Evolutionary conservation across 2,888 invertebrate species (phyloP), one percentile per base, ranked within the genome.

Genomic region (Labia minor): DNA sequence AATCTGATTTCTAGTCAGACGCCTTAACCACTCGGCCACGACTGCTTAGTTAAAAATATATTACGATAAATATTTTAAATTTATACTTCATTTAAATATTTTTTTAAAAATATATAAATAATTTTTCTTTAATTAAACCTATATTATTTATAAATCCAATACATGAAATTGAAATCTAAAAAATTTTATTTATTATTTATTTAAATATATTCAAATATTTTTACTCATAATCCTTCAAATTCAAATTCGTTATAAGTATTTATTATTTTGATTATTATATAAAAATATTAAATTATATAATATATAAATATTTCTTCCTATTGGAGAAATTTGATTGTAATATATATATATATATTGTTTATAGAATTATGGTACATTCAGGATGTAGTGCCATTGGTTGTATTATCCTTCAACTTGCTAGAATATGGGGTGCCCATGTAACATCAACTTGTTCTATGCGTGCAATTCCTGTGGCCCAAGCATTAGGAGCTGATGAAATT

Each of bases 331-430:
- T n/a, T n/a, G n/a, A n/a, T n/a, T n/a, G n/a, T n/a, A n/a, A n/a
- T n/a, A n/a, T n/a, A n/a, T n/a, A n/a, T n/a, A n/a, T n/a, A n/a
- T n/a, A n/a, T n/a, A n/a, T n/a, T n/a, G n/a, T 67, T 67, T 63
- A 10, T 72, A 84, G 85, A 71, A 75, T 84, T 68, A 76, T 85
- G 66, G 75, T 85, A 63, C 81, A 81, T 71, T 82, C 81, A 63
- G 85, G 82, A 64, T 82, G 81, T 71, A 82, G 83, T 19, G 81
- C 84, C 10, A 80, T 83, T 4, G 85, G 84, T 49, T 82, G 83
- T 73, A 78, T 85, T 64, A 76, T 85, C 62, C 79, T 81, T 62
- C 86, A 86, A 75, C 73, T 85, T 63, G 75, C 82, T 21, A 80
- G 80, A 70, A 73, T 80, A 62, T 84, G 84, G 83, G 82, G 82